Evolutionary conservation across 1,140 invertebrate genomes (phyloP).

Genomic region (Pseudomyrmex flavicornis): DNA sequence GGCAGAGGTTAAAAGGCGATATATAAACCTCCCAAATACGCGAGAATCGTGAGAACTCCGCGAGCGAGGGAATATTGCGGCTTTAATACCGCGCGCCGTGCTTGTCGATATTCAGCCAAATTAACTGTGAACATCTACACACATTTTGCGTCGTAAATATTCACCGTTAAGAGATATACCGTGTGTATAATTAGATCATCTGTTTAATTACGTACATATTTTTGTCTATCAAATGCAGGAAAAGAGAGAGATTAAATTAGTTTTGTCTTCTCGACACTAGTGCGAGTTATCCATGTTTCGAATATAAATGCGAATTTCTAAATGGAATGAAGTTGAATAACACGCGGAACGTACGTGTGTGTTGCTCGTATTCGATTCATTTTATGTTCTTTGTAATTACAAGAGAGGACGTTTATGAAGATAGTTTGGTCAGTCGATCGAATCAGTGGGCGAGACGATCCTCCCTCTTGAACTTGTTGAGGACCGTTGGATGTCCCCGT

Average conservation of each 20-base stretch:
- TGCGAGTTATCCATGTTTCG: not conserved
- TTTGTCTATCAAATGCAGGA: not conserved
- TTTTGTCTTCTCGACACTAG: not conserved
- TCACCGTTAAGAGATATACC: not conserved
- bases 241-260: not conserved
- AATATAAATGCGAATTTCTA: not conserved
- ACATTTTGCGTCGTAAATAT: slow-evolving; percentile 1
- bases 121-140: not conserved
- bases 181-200: not conserved
- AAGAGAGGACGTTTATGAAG: not conserved
- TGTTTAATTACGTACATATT: not conserved
- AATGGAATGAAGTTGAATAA: slow-evolving; percentile 14
- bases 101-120: not conserved
- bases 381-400: slow-evolving; percentile 32
- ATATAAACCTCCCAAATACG: slow-evolving; percentile 35
- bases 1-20: slow-evolving; percentile 11
- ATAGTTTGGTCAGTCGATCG: not conserved
- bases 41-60: not conserved
- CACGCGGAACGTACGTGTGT: not conserved
- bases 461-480: slow-evolving; percentile 16
- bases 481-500: not conserved
- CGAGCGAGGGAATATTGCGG: slow-evolving; percentile 17
- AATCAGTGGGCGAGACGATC: slow-evolving; percentile 6
- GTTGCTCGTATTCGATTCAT: slow-evolving; percentile 1
- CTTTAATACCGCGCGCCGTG: not conserved